Evolutionary conservation across 2,113 vertebrate species (phyloP), one percentile per base, ranked within the genome.

Genomic region (Spea multiplicata): DNA sequence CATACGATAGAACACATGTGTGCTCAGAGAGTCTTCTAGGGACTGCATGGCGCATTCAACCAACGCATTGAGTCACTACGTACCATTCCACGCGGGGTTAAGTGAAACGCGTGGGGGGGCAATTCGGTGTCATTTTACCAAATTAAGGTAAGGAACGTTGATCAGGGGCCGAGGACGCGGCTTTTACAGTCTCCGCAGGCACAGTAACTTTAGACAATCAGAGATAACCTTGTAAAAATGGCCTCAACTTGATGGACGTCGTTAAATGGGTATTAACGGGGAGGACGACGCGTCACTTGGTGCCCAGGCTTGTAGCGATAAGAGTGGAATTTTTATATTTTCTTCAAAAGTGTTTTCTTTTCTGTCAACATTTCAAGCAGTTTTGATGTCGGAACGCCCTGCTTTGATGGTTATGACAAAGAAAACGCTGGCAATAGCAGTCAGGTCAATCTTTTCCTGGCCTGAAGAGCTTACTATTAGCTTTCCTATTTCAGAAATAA

Each of bases 351-450:
- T 88, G 44, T 50, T 44, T 71, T 69, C 91, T 92, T 88, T 82
- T 88, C 75, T 88, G 73, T 88, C 88, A 89, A 90, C 88, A 87
- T 90, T 91, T 90, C 84, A 88, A 86, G 82, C 78, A 84, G 69
- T 83, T 83, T 66, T 83, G 68, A 71, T 87, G 76, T 91, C 85
- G 74, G 89, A 88, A 85, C 81, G 85, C 62, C 55, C 86, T 83
- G 61, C 82, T 88, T 90, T 86, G 87, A 87, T 87, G 85, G 52
- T 79, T 64, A 75, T 66, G 76, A 55, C 76, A 14, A 72, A 66
- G 8, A 50, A 4, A 47, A n/a, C 46, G 16, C 62, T 44, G 50
- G 52, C 50, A 30, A 44, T 44, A 30, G 16, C 64, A 75, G 52
- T 44, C 49, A 55, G 5, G 50, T 44, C 5, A 55, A 57, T 10